Evolutionary conservation across 2,888 invertebrate species (phyloP), one percentile per base, ranked within the genome.

Genomic region (Sphaerophoria taeniata): DNA sequence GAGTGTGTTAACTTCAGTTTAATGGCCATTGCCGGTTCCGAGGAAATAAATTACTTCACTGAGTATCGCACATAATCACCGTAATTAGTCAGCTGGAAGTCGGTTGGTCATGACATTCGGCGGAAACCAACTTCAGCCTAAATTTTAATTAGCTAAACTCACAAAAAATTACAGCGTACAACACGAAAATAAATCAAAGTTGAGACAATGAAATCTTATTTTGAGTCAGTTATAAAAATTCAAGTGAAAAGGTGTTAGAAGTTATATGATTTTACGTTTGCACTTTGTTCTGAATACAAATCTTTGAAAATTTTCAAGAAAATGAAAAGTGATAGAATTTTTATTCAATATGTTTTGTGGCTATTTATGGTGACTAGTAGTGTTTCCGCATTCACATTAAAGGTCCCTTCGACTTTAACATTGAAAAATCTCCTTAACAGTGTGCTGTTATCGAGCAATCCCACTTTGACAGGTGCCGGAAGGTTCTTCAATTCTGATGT

Each of bases 341-440:
- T 49, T 5, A 43, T 85, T 39, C 58, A 51, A 63, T 61, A 77
- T 71, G 86, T 89, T 76, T 87, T 88, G 47, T 89, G 90, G 88
- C 87, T 89, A 84, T 85, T 88, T 87, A 87, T 89, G 76, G 87
- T 65, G 76, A 89, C 70, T 77, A 89, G 88, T 71, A 89, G 88
- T 88, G 88, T 89, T 79, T 88, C 87, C 56, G 89, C 90, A 82
- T 91, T 91, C 60, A 91, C 91, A 11, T 88, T 91, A 75, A 89
- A 89, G 70, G 91, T 91, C 87, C 91, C 91, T 83, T 90, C 91
- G 73, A 91, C 90, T 87, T 91, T 91, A 81, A 90, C 91, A 83
- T 73, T 91, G 87, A 91, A 91, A 88, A 91, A 90, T 86, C 89
- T 91, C 12, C 87, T 91, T n/a, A 91, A 91, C 72, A 91, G 90